Conservation (phyloP, 2,888 invertebrate genomes). For the Platycnemis pennipes region DNA sequence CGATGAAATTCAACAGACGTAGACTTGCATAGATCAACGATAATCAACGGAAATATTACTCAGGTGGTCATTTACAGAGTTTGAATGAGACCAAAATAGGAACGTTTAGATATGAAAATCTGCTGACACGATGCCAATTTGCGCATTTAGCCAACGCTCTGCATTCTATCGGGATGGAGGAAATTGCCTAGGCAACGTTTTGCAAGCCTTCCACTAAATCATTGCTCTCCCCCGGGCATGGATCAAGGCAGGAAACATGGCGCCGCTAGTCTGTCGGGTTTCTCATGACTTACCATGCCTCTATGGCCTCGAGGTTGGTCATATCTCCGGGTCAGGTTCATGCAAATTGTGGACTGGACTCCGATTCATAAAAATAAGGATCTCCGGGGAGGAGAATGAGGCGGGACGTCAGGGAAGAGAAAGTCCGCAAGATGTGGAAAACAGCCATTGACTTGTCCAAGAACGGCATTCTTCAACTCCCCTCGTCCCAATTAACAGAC, state of each 20-base stretch:
- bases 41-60: too few species aligned
- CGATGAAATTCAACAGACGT: too few species aligned
- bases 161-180: not conserved
- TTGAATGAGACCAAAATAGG: too few species aligned
- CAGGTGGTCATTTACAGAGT: too few species aligned
- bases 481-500: slow-evolving; percentile 65
- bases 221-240: not conserved
- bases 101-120: not conserved
- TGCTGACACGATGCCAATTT: not conserved
- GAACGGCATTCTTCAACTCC: slow-evolving; percentile 40
- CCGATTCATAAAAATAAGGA: not conserved
- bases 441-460: slow-evolving; percentile 37
- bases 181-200: not conserved
- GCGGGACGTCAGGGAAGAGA: not conserved
- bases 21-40: too few species aligned
- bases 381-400: not conserved
- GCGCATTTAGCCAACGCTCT: not conserved
- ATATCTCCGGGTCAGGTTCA: not conserved
- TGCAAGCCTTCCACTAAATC: not conserved
- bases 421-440: not conserved
- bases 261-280: slow-evolving; percentile 9
- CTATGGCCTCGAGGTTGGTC: not conserved
- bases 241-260: slow-evolving; percentile 9
- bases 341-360: slow-evolving; percentile 28
- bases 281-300: slow-evolving; percentile 11